phyloP scores from a whole-genome alignment of 2,113 vertebrate genomes.

The Eurystomus gularis region DNA sequence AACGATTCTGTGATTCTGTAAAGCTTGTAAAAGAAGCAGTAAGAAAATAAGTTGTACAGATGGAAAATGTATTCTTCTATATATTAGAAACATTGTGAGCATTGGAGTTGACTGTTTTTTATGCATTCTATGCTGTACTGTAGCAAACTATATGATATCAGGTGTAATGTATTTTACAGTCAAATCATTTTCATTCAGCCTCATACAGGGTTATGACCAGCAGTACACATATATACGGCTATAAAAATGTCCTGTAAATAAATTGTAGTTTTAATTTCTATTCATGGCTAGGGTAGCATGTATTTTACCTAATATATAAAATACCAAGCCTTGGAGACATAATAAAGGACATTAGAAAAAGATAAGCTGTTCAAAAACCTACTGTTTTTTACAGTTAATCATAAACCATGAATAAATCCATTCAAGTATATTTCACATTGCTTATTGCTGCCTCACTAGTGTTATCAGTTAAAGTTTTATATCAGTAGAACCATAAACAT shows the following conservation, averaged over 20 bases:
- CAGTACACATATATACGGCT: not conserved
- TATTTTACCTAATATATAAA: slow-evolving; percentile 60
- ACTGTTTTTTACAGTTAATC: slow-evolving; percentile 20
- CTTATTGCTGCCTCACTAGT: slow-evolving; percentile 5
- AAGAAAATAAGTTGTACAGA: not conserved
- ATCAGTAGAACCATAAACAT: slow-evolving; percentile 20
- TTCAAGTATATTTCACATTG: slow-evolving; percentile 42
- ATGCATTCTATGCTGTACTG: not conserved
- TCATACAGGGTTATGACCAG: slow-evolving; percentile 48
- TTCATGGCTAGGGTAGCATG: slow-evolving; percentile 38
- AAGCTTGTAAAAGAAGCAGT: not conserved
- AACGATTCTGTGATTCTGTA: no score
- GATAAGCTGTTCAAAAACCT: slow-evolving; percentile 51
- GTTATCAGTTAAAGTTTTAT: slow-evolving; percentile 34
- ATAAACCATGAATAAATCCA: slow-evolving; percentile 49
- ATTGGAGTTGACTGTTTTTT: not conserved
- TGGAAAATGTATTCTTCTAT: not conserved
- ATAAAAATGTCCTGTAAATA: slow-evolving; percentile 66
- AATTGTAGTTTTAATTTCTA: slow-evolving; percentile 68
- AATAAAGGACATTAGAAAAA: slow-evolving; percentile 29
- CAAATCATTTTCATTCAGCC: slow-evolving; percentile 25
- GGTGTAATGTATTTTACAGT: slow-evolving; percentile 42
- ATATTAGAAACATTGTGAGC: not conserved
- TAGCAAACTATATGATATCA: not conserved
- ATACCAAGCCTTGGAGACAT: slow-evolving; percentile 23